phyloP scores from a whole-genome alignment of 2,113 vertebrate species.

The Fregata magnificens region DNA sequence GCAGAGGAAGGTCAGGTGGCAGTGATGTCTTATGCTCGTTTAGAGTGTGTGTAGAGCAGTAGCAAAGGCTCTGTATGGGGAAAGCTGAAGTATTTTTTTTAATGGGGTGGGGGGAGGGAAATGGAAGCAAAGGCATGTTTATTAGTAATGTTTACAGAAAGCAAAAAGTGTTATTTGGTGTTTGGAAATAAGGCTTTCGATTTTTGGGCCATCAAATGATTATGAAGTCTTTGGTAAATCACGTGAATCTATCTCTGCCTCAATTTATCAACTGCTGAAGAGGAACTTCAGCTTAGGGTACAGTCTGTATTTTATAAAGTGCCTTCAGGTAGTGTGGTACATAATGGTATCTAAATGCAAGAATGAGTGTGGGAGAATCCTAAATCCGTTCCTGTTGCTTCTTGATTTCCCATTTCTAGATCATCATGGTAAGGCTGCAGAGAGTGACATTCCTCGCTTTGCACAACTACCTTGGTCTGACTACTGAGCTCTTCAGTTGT shows the following conservation, averaged over 20 bases:
- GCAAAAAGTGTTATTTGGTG: not conserved
- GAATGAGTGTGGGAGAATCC: not conserved
- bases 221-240: not conserved
- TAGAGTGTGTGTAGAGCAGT: not conserved
- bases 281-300: not conserved
- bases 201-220: not conserved
- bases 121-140: not conserved
- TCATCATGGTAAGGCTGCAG: constrained; percentile 96
- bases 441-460: constrained; percentile 92
- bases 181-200: not conserved
- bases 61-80: not conserved
- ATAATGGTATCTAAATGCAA: not conserved
- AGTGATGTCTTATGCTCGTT: not conserved
- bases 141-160: not conserved
- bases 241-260: not conserved
- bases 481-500: constrained; percentile 90
- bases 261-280: not conserved
- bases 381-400: not conserved
- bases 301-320: not conserved
- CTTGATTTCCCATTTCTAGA: constrained; percentile 65
- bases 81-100: not conserved
- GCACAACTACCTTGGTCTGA: constrained; percentile 94
- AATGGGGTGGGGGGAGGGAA: not conserved
- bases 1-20: not conserved
- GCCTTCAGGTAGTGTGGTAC: not conserved